Evolutionary conservation across 1,140 invertebrate genomes (phyloP), one percentile per base, ranked within the genome.

Genomic region (Schlechtendalia chinensis): DNA sequence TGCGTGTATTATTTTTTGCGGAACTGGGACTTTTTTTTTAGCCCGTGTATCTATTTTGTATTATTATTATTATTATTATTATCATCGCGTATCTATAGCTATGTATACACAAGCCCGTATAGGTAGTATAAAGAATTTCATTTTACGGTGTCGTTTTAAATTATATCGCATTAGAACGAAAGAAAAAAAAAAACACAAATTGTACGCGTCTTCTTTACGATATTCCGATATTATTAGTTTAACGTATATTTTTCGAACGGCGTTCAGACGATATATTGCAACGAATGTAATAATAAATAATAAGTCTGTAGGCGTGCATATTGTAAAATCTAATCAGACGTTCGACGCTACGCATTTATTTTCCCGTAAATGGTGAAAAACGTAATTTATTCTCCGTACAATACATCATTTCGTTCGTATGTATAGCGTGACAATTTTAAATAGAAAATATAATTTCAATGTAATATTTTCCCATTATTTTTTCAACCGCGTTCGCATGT

Each of bases 381-480:
- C 17, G 16, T 27, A 69, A 69, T 69, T 69, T 69, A 69, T 39
- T 29, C 0, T 14, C 14, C 17, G n/a, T 19, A 24, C 22, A 47
- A 69, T 50, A 69, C n/a, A n/a, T n/a, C n/a, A n/a, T n/a, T 69
- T 69, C n/a, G n/a, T 47, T 24, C 16, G 22, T n/a, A 69, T 47
- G 50, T 69, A 50, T 50, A 24, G 67, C 67, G 67, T 50, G 67
- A 69, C 67, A 69, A 50, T 69, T 50, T 69, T 69, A 69, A 69
- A 22, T 27, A 47, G 67, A 50, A 69, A 50, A 69, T 50, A 47
- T 69, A 47, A 69, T 69, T 69, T 47, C n/a, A 69, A 47, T 24
- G n/a, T 47, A 69, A 69, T 58, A n/a, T 6, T 58, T 58, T 58
- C 6, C 2, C 22, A 69, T 69, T 50, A 50, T 69, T 17, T 69